Evolutionary conservation across 2,888 invertebrate species (phyloP).

Genomic region (Gastrophysa polygoni): DNA sequence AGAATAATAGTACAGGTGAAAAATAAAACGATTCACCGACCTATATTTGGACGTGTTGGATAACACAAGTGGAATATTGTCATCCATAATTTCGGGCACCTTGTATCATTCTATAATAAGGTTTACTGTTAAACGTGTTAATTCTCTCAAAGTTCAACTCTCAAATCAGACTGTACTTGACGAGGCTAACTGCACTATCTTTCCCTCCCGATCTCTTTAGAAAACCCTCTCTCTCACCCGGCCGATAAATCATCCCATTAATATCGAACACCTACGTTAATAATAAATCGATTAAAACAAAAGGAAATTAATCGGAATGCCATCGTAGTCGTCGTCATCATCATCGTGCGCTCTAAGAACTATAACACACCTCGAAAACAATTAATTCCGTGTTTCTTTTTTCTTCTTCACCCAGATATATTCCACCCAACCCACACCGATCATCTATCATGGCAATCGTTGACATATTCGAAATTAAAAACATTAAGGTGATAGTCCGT

Average conservation of each 20-base stretch:
- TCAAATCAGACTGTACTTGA: neutral
- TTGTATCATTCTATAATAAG: too few relatives aligned
- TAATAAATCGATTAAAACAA: slow-evolving; percentile 58
- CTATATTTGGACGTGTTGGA: too few relatives aligned
- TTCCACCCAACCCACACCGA: slow-evolving; percentile 56
- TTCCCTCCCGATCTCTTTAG: slow-evolving; percentile 17
- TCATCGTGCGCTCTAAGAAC: slow-evolving; percentile 31
- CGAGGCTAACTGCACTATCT: slow-evolving; percentile 17
- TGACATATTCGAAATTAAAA: slow-evolving; percentile 61
- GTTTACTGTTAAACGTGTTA: too few relatives aligned
- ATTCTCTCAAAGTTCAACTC: neutral
- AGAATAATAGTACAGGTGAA: too few relatives aligned
- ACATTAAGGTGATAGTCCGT: slow-evolving; percentile 52
- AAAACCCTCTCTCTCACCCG: neutral
- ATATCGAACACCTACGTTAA: slow-evolving; percentile 55
- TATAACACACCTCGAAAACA: slow-evolving; percentile 58
- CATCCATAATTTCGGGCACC: too few relatives aligned
- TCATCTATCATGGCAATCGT: slow-evolving; percentile 60
- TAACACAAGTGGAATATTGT: too few relatives aligned
- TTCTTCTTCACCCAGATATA: slow-evolving; percentile 43
- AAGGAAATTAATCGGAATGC: slow-evolving; percentile 56
- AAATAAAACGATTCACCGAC: too few relatives aligned
- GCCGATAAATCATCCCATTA: slow-evolving; percentile 49
- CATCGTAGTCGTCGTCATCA: slow-evolving; percentile 42
- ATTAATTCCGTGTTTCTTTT: slow-evolving; percentile 55